Evolutionary conservation across 2,888 invertebrate genomes (phyloP), one percentile per base, ranked within the genome.

Genomic region (Phyto melanocephala): DNA sequence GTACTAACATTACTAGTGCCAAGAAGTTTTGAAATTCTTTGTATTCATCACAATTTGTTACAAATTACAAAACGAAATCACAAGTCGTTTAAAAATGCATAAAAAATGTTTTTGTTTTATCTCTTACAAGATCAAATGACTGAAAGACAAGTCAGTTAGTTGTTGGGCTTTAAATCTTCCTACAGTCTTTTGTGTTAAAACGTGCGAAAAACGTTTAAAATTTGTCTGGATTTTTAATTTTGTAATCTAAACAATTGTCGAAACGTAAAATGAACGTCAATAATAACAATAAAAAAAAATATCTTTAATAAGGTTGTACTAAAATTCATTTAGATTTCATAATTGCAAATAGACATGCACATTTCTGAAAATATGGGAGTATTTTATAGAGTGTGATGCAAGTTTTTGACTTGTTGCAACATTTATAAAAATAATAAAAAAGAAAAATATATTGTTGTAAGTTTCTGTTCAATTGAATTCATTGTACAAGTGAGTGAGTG

Each of bases 311-410:
- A 60, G 79, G 40, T 65, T 79, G 62, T 77, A 77, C 35, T 33
- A 50, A 78, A 79, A 82, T 79, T 65, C 75, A 82, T 65, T 75
- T 79, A 60, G 60, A 75, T 76, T 79, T 71, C 71, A 75, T 82
- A 82, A 82, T 82, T 82, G 79, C 82, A 52, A 67, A 75, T 76
- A 79, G 79, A 79, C 82, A 82, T 82, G 82, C 82, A 82, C 67
- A 77, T 63, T 52, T 76, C n/a, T 62, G 45, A 35, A 20, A 35
- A 42, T 70, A 22, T 40, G 6, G 6, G 28, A 28, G 28, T 63
- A 24, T 52, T 35, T 33, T 47, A n/a, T 8, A 1, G n/a, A 40
- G 15, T 50, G 58, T 50, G 58, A 17, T n/a, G 65, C 67, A 45
- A 75, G 13, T 10, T 35, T 79, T 65, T 15, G 58, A 65, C 63